Base-by-base conservation (phyloP, 2,888 invertebrate genomes). In the Ceraclea dissimilis region DNA sequence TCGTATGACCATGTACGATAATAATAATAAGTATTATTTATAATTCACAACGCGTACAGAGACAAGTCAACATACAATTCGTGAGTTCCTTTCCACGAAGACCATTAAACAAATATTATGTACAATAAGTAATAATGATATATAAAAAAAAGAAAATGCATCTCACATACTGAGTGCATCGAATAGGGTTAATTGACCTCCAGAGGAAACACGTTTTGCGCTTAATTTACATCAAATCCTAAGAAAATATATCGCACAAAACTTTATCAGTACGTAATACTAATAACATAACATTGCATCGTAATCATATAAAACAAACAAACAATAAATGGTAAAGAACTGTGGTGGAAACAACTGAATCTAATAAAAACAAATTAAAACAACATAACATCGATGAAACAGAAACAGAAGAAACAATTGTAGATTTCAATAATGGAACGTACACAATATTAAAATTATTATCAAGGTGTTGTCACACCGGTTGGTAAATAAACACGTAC, bases 401-500 rank as follows among this genome's bases (percentile, higher is more conserved):
- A 39, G 13, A 39, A 39, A 39, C 13, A 39, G 39, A 39, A 39
- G 2, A 16, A 8, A 8, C 16, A 8, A 4, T n/a, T 39, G 4
- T 39, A 8, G 13, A 39, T 6, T 26, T 26, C 10, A 26, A 26
- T 26, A 39, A n/a, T 39, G 16, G 39, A 39, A 39, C 39, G 13
- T 16, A 39, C 39, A 39, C 16, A 39, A 13, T n/a, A 4, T 39
- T 39, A n/a, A 31, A 39, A 39, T 39, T 39, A 39, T 39, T 39
- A 39, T 39, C 13, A 39, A 39, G 39, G 39, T 39, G 39, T 39
- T 39, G 39, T 39, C 39, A 39, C 39, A 39, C 39, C 39, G 39
- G 39, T 39, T 39, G 39, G 39, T 39, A 39, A 39, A 39, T 39
- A 39, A 39, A 39, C 39, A 16, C 39, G 39, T 39, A 39, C 39